Percentiles rank a stretch among this genome's conserved stretches.
Conservation (phyloP, 2,888 invertebrate species). For the Omphaloscelis lunosa region DNA sequence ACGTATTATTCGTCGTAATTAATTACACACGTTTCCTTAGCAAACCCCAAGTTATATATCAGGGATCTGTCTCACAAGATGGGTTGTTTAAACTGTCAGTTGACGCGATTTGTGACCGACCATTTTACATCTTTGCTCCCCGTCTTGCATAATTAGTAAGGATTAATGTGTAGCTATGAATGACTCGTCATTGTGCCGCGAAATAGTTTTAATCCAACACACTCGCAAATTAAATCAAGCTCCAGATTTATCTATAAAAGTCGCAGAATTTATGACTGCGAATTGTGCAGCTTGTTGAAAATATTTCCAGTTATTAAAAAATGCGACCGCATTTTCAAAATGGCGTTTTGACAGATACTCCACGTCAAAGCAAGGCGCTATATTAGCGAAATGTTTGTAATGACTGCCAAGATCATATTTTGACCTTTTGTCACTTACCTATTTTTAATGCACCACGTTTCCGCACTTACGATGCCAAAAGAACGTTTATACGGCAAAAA, state of each 20-base stretch:
- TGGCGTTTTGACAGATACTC: conserved; percentile 56
- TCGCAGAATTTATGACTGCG: conserved; percentile 55
- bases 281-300: conserved; percentile 43
- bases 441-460: conserved; percentile 66
- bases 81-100: conserved; percentile 89
- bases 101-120: conserved; percentile 88
- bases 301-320: conserved; percentile 56
- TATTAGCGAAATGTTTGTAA: conserved; percentile 42
- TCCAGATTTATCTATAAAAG: conserved; percentile 64
- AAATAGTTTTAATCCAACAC: conserved; percentile 79
- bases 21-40: conserved; percentile 87
- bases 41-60: conserved; percentile 84
- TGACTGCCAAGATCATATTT: conserved; percentile 65
- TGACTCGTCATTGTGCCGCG: conserved; percentile 84
- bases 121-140: conserved; percentile 89
- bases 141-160: conserved; percentile 89
- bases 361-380: conserved; percentile 43
- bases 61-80: conserved; percentile 88
- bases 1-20: conserved; percentile 88
- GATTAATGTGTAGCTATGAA: conserved; percentile 88
- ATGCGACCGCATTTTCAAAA: conserved; percentile 30
- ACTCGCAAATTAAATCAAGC: conserved; percentile 66
- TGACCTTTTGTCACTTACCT: conserved; percentile 65
- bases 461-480: conserved; percentile 63
- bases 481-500: conserved; percentile 45